Conservation (phyloP, 2,113 vertebrate species). For the Onychorhynchus coronatus region DNA sequence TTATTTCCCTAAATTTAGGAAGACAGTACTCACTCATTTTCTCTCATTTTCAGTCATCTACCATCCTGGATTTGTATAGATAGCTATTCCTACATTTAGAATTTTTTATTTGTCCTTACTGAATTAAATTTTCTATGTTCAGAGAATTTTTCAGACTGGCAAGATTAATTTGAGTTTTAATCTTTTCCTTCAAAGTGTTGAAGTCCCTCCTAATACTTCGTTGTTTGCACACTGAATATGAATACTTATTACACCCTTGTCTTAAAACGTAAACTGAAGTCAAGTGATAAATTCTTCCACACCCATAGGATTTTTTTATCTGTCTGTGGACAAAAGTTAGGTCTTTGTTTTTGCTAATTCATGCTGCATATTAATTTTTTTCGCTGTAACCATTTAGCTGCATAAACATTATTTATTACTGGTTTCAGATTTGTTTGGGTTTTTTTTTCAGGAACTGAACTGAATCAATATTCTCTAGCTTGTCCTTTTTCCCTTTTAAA, state of each 20-base stretch:
- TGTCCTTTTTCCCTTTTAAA: not conserved
- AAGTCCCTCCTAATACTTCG: not conserved
- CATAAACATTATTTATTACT: not conserved
- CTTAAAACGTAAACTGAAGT: not conserved
- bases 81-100: not conserved
- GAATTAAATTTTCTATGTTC: not conserved
- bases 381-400: not conserved
- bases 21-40: not conserved
- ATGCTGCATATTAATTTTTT: not conserved
- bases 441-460: not conserved
- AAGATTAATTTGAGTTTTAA: not conserved
- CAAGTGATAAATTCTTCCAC: not conserved
- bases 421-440: not conserved
- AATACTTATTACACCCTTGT: not conserved
- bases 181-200: not conserved
- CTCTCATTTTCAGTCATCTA: not conserved
- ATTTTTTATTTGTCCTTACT: not conserved
- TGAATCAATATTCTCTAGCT: not conserved
- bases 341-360: not conserved
- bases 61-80: not conserved
- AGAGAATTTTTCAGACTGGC: not conserved
- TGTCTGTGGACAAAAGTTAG: not conserved
- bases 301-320: not conserved
- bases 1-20: not conserved
- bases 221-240: not conserved